phyloP scores from a whole-genome alignment of 1,140 invertebrate species.

The Chrysomallon squamiferum region DNA sequence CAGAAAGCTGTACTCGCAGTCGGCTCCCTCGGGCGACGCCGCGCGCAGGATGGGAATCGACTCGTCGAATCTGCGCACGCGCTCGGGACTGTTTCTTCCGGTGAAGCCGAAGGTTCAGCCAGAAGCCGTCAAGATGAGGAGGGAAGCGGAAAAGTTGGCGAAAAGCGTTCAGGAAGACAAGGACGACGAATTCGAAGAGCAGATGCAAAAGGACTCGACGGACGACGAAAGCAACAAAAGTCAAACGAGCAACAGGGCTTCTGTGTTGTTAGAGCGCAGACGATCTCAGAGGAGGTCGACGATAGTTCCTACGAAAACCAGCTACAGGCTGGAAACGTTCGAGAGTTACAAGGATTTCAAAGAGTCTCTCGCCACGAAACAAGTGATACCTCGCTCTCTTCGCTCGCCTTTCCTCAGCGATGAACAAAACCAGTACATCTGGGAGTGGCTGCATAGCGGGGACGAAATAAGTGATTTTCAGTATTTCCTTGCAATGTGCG shows the following conservation, averaged over 20 bases:
- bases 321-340: constrained; percentile 27
- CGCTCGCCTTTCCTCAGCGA: constrained; percentile 34
- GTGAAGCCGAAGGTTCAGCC: constrained; percentile 44
- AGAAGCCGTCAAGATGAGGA: constrained; percentile 40
- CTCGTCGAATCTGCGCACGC: constrained; percentile 27
- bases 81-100: constrained; percentile 48
- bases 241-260: not conserved
- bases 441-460: constrained; percentile 55
- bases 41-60: constrained; percentile 25
- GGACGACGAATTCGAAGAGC: constrained; percentile 23
- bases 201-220: not conserved
- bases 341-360: constrained; percentile 41
- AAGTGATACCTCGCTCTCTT: constrained; percentile 33
- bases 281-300: not conserved
- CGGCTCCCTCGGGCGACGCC: constrained; percentile 44
- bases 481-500: constrained; percentile 55
- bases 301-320: constrained; percentile 6
- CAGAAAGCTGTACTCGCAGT: constrained; percentile 40
- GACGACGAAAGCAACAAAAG: constrained; percentile 1
- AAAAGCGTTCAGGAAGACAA: constrained; percentile 41
- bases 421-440: constrained; percentile 45
- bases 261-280: not conserved
- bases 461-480: constrained; percentile 49
- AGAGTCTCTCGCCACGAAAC: constrained; percentile 37
- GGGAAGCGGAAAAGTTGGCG: constrained; percentile 52